Evolutionary conservation across 2,113 vertebrate species (phyloP).

Genomic region (Pseudopodoces humilis): DNA sequence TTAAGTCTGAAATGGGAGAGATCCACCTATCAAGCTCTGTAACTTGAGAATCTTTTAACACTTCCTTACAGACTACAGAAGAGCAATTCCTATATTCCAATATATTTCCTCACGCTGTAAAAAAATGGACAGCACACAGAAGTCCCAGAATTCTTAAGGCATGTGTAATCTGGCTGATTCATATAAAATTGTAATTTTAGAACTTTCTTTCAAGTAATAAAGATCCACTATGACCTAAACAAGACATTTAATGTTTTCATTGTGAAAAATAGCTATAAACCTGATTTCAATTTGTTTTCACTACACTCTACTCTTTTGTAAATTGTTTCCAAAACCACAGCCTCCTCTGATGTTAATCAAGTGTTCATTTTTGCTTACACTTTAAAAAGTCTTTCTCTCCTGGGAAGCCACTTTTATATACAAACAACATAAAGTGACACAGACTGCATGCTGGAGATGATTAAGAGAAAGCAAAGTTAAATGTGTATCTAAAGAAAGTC

Average conservation of each 20-base stretch:
- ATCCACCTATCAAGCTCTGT: neutral
- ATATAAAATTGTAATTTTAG: neutral
- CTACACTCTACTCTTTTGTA: conserved; percentile 46
- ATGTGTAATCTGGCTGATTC: neutral
- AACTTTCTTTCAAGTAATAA: neutral
- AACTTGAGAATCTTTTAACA: neutral
- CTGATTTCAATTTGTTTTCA: conserved; percentile 58
- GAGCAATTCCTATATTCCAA: neutral
- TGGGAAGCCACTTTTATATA: conserved; percentile 70
- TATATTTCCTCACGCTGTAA: neutral
- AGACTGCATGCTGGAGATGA: conserved; percentile 67
- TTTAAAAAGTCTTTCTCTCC: conserved; percentile 61
- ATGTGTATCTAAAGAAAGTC: conserved; percentile 42
- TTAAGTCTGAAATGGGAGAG: neutral
- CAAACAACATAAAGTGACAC: conserved; percentile 67
- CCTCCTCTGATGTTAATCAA: conserved; percentile 61
- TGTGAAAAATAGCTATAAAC: conserved; percentile 46
- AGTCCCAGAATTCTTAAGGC: neutral
- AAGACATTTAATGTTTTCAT: neutral
- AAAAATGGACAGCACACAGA: neutral
- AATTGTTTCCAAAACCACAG: conserved; percentile 68
- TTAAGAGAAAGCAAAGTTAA: conserved; percentile 64
- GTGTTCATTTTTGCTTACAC: conserved; percentile 61
- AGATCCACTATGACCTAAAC: neutral
- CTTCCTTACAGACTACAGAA: neutral